Percentiles rank a stretch among this genome's conserved stretches.
phyloP scores from a whole-genome alignment of 2,113 vertebrate genomes.

The Antigone vipio region DNA sequence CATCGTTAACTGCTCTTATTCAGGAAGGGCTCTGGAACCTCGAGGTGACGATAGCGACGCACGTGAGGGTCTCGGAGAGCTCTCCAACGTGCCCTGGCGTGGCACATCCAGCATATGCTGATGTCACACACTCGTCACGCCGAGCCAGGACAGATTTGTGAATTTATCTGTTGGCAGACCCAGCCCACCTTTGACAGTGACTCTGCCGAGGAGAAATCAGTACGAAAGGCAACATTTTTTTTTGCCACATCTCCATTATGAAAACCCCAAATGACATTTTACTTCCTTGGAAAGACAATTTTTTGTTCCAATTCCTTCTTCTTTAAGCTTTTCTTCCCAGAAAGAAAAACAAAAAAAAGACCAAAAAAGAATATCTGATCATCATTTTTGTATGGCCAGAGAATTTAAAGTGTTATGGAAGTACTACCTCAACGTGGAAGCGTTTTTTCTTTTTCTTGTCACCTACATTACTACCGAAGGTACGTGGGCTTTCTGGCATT shows the following conservation, averaged over 20 bases:
- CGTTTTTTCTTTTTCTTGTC: background rate
- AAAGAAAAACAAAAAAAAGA: background rate
- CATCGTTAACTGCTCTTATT: rapidly evolving
- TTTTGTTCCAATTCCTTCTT: background rate
- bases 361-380: background rate
- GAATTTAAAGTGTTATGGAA: background rate
- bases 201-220: background rate
- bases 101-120: background rate
- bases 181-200: background rate
- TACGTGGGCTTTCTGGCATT: background rate
- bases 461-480: background rate
- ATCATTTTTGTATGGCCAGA: background rate
- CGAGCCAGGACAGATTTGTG: background rate
- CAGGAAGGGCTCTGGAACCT: background rate
- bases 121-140: background rate
- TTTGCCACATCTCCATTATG: rapidly evolving
- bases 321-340: background rate
- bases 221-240: rapidly evolving
- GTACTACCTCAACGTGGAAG: background rate
- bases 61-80: rapidly evolving
- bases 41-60: rapidly evolving
- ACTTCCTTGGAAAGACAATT: background rate
- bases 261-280: background rate
- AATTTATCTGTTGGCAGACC: background rate
- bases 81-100: background rate